These are phyloP conservation scores for Myotis pilosus DNA, from an alignment of 2,797 vertebrate species.

Conservation along the genomic window DNA sequence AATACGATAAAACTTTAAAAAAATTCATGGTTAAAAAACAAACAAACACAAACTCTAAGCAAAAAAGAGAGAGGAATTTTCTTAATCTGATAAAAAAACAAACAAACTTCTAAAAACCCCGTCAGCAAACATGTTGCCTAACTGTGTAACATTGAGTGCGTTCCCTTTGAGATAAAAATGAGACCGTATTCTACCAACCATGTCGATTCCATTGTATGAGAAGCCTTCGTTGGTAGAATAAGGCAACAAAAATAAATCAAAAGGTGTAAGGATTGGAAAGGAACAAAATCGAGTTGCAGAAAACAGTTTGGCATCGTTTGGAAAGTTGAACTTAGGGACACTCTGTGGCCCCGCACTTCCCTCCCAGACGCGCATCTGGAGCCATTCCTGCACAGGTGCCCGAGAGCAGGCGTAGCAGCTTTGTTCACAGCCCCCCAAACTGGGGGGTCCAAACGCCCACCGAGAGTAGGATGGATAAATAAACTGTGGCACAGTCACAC, in stretches of 20 bases:
- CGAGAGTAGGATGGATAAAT: neutral
- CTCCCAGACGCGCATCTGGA: neutral
- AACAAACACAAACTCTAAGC: neutral
- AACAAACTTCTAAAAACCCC: neutral
- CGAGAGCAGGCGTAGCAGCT: neutral
- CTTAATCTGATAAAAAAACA: neutral
- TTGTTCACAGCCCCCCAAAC: neutral
- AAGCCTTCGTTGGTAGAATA: neutral
- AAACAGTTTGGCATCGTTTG: neutral
- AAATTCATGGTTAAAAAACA: neutral
- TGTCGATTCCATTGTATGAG: neutral
- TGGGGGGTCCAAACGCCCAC: neutral
- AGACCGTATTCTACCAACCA: neutral
- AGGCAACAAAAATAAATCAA: neutral
- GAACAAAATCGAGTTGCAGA: neutral
- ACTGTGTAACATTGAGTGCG: neutral
- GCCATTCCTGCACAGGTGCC: neutral
- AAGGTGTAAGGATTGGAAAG: neutral
- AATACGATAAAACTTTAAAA: neutral
- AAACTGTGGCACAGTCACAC: neutral
- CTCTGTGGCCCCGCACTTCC: neutral
- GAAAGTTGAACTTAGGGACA: neutral
- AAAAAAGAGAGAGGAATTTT: conserved; percentile 34
- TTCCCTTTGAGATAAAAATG: neutral
- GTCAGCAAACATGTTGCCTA: neutral